Evolutionary conservation across 2,113 vertebrate genomes (phyloP).

Genomic region (Gymnobelideus leadbeateri): DNA sequence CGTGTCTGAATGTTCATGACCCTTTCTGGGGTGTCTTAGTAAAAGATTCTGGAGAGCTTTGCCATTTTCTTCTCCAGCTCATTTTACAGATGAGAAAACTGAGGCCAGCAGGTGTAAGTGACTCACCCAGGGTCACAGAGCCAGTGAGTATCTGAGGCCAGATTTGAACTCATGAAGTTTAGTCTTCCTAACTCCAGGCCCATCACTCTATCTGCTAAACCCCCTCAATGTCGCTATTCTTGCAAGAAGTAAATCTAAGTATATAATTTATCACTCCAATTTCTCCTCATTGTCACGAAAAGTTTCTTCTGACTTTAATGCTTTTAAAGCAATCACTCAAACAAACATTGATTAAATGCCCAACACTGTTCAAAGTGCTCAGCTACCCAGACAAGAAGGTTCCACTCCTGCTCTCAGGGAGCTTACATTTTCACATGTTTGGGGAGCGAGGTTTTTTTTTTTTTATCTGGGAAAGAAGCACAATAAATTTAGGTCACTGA

Average conservation of each 20-base stretch:
- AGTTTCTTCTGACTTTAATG: not conserved
- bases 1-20: not conserved
- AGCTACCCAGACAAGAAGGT: not conserved
- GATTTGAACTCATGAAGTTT: not conserved
- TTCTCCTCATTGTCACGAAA: not conserved
- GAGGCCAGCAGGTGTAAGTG: not conserved
- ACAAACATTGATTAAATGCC: not conserved
- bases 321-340: not conserved
- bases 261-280: not conserved
- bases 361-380: not conserved
- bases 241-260: not conserved
- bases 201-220: not conserved
- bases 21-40: not conserved
- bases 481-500: constrained; percentile 7
- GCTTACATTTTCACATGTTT: not conserved
- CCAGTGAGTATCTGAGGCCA: not conserved
- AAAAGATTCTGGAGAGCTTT: too few species aligned
- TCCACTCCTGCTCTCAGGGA: not conserved
- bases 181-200: not conserved
- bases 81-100: not conserved
- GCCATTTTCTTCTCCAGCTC: not conserved
- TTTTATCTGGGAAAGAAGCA: constrained; percentile 47
- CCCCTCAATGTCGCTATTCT: not conserved
- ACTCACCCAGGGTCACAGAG: not conserved
- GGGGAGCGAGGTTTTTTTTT: not conserved